Conservation (phyloP, 2,888 invertebrate genomes). For the Diogma glabrata region DNA sequence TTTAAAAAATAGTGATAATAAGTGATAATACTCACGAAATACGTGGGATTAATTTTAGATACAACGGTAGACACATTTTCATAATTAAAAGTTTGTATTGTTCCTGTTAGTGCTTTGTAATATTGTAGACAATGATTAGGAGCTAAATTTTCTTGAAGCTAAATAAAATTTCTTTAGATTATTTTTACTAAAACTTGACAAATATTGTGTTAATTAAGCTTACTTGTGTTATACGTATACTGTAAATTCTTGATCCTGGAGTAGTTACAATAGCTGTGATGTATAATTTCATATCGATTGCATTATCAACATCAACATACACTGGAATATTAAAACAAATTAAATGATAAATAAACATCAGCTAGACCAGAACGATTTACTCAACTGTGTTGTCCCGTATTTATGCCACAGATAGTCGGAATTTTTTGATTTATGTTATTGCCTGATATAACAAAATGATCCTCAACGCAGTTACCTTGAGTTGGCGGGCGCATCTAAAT, state of each 20-base stretch:
- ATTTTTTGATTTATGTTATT: slow-evolving; percentile 56
- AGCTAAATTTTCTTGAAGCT: slow-evolving; percentile 36
- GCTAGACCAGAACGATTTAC: not conserved
- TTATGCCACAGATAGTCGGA: slow-evolving; percentile 62
- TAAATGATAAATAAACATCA: not conserved
- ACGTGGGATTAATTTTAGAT: slow-evolving; percentile 43
- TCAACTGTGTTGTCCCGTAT: slow-evolving; percentile 63
- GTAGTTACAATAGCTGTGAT: slow-evolving; percentile 50
- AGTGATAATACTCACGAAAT: slow-evolving; percentile 53
- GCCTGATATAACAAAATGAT: slow-evolving; percentile 58
- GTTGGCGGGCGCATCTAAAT: slow-evolving; percentile 53
- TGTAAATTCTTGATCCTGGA: slow-evolving; percentile 45
- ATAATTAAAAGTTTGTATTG: slow-evolving; percentile 61
- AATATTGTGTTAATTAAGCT: slow-evolving; percentile 29
- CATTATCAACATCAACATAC: slow-evolving; percentile 55
- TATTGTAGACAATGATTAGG: slow-evolving; percentile 57
- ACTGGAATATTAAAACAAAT: slow-evolving; percentile 46
- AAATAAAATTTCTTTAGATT: too few species aligned
- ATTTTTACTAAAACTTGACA: too few species aligned
- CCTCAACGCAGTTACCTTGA: slow-evolving; percentile 54
- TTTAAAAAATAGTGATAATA: too few species aligned
- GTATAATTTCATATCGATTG: slow-evolving; percentile 47
- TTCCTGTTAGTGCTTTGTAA: slow-evolving; percentile 44
- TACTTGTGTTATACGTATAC: slow-evolving; percentile 49
- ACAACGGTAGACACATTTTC: slow-evolving; percentile 44